Evolutionary conservation across 2,113 vertebrate genomes (phyloP).

Genomic region (Bufo gargarizans): DNA sequence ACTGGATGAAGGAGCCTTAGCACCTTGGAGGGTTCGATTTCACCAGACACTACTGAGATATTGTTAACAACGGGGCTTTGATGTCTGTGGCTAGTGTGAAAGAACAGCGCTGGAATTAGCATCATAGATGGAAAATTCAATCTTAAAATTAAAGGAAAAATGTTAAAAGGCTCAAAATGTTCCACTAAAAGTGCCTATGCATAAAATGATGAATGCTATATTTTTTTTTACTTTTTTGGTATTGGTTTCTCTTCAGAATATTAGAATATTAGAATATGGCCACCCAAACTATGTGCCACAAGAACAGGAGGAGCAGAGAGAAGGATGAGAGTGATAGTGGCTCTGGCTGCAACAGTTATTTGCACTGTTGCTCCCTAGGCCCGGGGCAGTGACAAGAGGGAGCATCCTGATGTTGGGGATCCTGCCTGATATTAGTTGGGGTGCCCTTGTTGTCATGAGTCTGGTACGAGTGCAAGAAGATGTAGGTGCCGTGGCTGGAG

Average conservation of each 20-base stretch:
- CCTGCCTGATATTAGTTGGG: too few species aligned
- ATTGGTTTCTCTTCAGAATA: background rate
- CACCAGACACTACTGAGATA: conserved; percentile 26
- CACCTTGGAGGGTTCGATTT: conserved; percentile 35
- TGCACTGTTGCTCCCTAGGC: too few species aligned
- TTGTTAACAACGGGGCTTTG: conserved; percentile 24
- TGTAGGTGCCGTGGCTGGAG: too few species aligned
- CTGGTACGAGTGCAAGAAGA: too few species aligned
- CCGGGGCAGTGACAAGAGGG: too few species aligned
- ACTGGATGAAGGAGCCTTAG: conserved; percentile 38
- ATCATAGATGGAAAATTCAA: conserved; percentile 16
- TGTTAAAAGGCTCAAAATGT: background rate
- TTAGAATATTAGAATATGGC: background rate
- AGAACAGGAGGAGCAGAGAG: too few species aligned
- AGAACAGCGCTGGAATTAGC: conserved; percentile 28
- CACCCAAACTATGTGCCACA: background rate
- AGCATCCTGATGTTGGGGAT: too few species aligned
- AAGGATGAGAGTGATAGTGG: too few species aligned
- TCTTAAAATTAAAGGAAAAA: conserved; percentile 27
- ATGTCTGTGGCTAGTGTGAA: conserved; percentile 35
- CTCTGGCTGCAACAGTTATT: too few species aligned
- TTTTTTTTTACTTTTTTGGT: background rate
- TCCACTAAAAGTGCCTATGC: background rate
- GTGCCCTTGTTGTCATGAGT: too few species aligned
- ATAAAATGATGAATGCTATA: background rate